A percentile compares a stretch with the other conserved stretches of the same genome.
phyloP scores from a whole-genome alignment of 1,140 invertebrate genomes.

The Zaprionus tsacasi region DNA sequence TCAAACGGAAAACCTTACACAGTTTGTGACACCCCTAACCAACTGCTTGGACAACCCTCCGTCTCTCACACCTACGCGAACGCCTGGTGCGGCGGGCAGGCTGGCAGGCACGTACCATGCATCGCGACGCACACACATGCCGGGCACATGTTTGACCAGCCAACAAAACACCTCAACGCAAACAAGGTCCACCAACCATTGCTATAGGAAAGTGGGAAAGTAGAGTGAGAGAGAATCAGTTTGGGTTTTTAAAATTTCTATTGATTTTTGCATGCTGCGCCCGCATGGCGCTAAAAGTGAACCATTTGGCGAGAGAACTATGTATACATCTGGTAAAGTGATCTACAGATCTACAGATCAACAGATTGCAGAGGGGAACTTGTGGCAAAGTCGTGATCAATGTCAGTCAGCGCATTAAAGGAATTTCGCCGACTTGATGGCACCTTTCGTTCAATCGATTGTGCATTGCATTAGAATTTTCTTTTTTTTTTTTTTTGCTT shows the following conservation, averaged over 20 bases:
- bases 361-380: constrained; percentile 6
- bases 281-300: constrained; percentile 72
- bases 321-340: too few relatives aligned
- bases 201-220: not conserved
- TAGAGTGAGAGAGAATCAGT: constrained; percentile 4
- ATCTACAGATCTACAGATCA: not conserved
- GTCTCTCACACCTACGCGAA: constrained; percentile 23
- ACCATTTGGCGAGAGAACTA: constrained; percentile 28
- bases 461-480: constrained; percentile 62
- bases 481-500: constrained; percentile 54
- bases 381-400: constrained; percentile 64
- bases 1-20: not conserved
- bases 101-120: constrained; percentile 9
- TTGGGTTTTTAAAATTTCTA: constrained; percentile 9
- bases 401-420: constrained; percentile 69
- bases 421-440: constrained; percentile 74
- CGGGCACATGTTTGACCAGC: constrained; percentile 56
- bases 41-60: constrained; percentile 5
- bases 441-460: constrained; percentile 58
- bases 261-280: constrained; percentile 61
- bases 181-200: constrained; percentile 34
- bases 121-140: constrained; percentile 44
- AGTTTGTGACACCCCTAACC: not conserved
- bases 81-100: constrained; percentile 15
- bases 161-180: constrained; percentile 64